A percentile compares a stretch with the other conserved stretches of the same genome.
Evolutionary conservation across 2,113 vertebrate species (phyloP).

Genomic region (Balaenoptera acutorostrata): DNA sequence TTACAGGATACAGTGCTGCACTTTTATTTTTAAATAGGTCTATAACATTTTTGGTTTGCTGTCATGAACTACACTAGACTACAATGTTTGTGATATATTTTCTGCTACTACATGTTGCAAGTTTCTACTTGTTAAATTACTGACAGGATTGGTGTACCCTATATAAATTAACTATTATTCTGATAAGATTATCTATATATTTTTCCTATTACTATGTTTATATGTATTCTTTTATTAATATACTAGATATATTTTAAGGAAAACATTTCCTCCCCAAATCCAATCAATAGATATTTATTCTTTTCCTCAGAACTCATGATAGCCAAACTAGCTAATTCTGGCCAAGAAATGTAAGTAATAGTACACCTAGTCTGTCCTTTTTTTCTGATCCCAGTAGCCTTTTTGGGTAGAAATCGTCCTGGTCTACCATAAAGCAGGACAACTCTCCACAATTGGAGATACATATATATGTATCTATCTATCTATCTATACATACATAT

Average conservation of each 20-base stretch:
- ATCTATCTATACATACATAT: neutral
- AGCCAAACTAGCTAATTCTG: neutral
- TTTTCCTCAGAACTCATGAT: neutral
- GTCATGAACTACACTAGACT: neutral
- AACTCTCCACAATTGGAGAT: neutral
- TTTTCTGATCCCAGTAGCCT: neutral
- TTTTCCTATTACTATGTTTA: neutral
- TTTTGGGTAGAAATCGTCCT: neutral
- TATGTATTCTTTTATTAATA: neutral
- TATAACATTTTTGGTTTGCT: neutral
- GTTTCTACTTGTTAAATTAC: neutral
- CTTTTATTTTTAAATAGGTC: slow-evolving; percentile 1
- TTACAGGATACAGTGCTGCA: neutral
- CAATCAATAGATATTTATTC: neutral
- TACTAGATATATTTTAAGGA: neutral
- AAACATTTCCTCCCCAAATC: neutral
- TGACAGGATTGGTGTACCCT: neutral
- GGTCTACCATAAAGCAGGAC: neutral
- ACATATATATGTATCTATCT: neutral
- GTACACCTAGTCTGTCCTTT: neutral
- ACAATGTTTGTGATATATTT: neutral
- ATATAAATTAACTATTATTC: neutral
- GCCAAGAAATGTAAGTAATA: neutral
- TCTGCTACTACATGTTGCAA: neutral
- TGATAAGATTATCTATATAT: neutral